These are phyloP conservation scores for Miltochrista miniata DNA, from an alignment of 2,888 invertebrate species.

Conservation along the genomic window DNA sequence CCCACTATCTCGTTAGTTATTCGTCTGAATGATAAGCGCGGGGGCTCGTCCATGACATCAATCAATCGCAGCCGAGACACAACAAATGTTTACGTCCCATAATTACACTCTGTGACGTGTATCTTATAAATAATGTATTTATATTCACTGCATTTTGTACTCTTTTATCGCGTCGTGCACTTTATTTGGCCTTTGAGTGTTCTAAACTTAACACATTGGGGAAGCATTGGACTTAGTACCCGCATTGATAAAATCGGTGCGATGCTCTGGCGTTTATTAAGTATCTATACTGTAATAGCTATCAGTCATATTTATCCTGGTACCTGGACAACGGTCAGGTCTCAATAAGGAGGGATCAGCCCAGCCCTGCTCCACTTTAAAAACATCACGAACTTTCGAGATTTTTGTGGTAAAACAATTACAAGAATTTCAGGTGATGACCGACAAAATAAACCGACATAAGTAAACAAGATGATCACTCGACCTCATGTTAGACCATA, in stretches of 20 bases:
- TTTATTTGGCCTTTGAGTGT: constrained; percentile 41
- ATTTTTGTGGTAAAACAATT: no score
- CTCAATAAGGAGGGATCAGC: no score
- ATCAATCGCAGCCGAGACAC: constrained; percentile 63
- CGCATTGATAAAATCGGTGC: not conserved
- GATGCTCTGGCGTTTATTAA: not conserved
- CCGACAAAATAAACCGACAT: no score
- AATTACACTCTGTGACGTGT: constrained; percentile 67
- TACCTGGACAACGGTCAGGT: no score
- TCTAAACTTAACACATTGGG: constrained; percentile 27
- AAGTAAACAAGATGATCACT: no score
- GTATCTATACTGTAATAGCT: no score
- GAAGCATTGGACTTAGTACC: constrained; percentile 1
- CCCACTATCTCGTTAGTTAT: constrained; percentile 30
- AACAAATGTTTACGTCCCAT: constrained; percentile 67
- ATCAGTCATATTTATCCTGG: no score
- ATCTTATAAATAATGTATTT: constrained; percentile 19
- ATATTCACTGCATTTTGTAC: constrained; percentile 31
- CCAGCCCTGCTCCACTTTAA: no score
- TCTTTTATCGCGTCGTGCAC: constrained; percentile 36
- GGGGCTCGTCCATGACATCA: constrained; percentile 82
- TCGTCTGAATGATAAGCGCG: constrained; percentile 55
- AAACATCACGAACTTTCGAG: no score
- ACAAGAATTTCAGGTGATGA: no score
- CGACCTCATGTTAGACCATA: no score